phyloP scores from a whole-genome alignment of 2,797 vertebrate genomes.

The Acanthis flammea region DNA sequence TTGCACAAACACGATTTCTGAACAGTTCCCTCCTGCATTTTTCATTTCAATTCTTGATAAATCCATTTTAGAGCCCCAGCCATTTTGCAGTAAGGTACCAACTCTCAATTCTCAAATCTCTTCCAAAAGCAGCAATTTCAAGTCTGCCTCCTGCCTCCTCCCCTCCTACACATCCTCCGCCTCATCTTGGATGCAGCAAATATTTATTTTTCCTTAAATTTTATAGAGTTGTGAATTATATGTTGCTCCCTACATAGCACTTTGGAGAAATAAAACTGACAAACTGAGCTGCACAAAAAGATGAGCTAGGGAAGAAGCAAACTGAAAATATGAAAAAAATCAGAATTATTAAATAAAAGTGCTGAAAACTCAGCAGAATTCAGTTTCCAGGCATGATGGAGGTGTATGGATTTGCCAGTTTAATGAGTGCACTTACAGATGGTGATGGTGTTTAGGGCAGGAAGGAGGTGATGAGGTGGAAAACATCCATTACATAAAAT shows the following conservation, averaged over 20 bases:
- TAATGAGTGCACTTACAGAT: not conserved
- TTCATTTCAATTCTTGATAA: not conserved
- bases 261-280: constrained; percentile 25
- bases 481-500: not conserved
- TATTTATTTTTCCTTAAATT: constrained; percentile 10
- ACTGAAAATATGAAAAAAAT: not conserved
- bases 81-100: not conserved
- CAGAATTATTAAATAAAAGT: not conserved
- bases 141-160: not conserved
- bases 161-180: not conserved
- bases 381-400: not conserved
- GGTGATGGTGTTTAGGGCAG: not conserved
- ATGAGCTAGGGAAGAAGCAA: not conserved
- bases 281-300: not conserved
- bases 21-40: not conserved
- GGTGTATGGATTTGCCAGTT: not conserved
- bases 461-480: not conserved
- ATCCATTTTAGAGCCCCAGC: not conserved
- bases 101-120: not conserved
- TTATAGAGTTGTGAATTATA: not conserved
- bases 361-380: not conserved
- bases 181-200: constrained; percentile 17
- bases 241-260: not conserved
- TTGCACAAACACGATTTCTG: not conserved
- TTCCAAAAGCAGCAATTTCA: constrained; percentile 21